Evolutionary conservation across 92 coral and sea anemone species (phyloP).

Genomic region (Muricea muricata): DNA sequence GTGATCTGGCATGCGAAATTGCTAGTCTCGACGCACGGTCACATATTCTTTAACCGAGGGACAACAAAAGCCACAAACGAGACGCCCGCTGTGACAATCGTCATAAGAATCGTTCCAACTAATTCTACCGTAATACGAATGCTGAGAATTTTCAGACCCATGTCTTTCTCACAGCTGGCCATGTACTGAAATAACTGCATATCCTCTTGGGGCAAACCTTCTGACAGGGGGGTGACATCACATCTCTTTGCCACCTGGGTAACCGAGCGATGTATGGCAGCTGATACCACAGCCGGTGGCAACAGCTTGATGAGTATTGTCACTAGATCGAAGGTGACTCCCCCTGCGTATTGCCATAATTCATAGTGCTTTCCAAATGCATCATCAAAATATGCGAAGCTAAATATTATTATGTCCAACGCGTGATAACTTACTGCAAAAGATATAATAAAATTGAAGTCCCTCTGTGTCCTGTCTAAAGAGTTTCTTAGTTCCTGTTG

Average conservation of each 20-base stretch:
- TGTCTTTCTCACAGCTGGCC: constrained; percentile 63
- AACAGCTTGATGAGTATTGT: constrained; percentile 57
- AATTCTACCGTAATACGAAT: constrained; percentile 73
- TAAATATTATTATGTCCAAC: constrained; percentile 66
- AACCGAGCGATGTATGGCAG: constrained; percentile 55
- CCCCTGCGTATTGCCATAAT: constrained; percentile 70
- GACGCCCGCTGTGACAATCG: constrained; percentile 61
- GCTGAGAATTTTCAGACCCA: constrained; percentile 76
- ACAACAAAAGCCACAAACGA: constrained; percentile 67
- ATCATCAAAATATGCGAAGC: constrained; percentile 71
- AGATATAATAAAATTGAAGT: constrained; percentile 66
- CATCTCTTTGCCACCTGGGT: constrained; percentile 68
- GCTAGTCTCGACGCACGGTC: no score
- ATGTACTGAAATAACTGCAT: constrained; percentile 70
- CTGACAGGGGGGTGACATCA: constrained; percentile 50
- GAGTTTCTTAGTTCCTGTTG: constrained; percentile 54
- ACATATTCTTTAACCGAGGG: constrained; percentile 24
- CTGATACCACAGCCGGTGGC: constrained; percentile 21
- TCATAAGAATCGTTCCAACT: constrained; percentile 60
- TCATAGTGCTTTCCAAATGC: constrained; percentile 66
- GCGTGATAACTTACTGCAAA: constrained; percentile 69
- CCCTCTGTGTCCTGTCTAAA: constrained; percentile 66
- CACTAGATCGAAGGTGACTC: constrained; percentile 63
- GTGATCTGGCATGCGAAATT: no score
- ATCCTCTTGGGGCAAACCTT: constrained; percentile 63